Percentiles rank a stretch among this genome's conserved stretches.
These are phyloP conservation scores for Danio jaintianensis DNA, from an alignment of 2,797 vertebrate species.

Conservation along the genomic window DNA sequence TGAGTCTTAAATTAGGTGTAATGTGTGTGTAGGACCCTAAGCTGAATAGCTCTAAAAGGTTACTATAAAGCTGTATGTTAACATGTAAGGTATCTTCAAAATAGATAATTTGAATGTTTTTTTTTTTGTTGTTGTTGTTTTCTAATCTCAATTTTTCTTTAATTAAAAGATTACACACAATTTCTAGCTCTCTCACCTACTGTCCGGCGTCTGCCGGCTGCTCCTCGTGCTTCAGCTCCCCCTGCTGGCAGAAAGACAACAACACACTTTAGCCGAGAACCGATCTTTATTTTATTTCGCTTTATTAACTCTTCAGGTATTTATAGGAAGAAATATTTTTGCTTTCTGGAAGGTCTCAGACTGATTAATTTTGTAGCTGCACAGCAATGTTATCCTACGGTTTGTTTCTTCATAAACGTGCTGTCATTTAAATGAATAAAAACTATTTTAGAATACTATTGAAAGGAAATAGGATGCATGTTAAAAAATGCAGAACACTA, in stretches of 20 bases:
- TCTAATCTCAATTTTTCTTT: not conserved
- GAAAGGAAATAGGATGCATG: not conserved
- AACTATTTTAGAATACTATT: not conserved
- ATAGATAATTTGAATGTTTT: too few relatives aligned
- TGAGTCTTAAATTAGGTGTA: not conserved
- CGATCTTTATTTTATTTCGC: not conserved
- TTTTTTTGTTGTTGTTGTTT: too few relatives aligned
- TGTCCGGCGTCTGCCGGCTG: constrained; percentile 61
- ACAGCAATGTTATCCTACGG: not conserved
- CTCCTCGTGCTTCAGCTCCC: constrained; percentile 56
- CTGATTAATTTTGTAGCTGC: not conserved
- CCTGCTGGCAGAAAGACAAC: constrained; percentile 56
- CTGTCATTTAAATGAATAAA: not conserved
- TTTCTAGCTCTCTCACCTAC: constrained; percentile 62
- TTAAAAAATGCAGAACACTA: constrained; percentile 11
- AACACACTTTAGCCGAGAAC: constrained; percentile 7
- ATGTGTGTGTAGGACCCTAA: constrained; percentile 18
- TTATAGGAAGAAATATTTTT: not conserved
- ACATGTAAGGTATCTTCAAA: too few relatives aligned
- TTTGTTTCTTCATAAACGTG: not conserved
- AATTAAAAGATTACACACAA: too few relatives aligned
- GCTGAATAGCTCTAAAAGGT: not conserved
- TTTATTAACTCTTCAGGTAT: not conserved
- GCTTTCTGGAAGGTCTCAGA: not conserved
- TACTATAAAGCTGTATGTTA: too few relatives aligned